Percentiles rank a stretch among this genome's conserved stretches.
Conservation (phyloP, 2,113 vertebrate species). For the Triplophysa rosa region DNA sequence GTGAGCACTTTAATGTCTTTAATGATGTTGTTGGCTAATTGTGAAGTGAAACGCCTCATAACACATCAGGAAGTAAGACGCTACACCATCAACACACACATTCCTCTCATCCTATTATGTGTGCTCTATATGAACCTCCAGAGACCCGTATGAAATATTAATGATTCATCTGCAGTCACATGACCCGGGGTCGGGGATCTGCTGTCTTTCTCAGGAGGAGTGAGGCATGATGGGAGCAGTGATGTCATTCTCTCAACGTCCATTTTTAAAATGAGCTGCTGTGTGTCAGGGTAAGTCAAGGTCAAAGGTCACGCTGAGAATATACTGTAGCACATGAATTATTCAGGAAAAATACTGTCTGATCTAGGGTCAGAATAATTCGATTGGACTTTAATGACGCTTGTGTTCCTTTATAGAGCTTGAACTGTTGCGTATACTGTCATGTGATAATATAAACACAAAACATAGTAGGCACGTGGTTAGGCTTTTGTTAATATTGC, state of each 20-base stretch:
- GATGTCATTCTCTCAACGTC: conserved; percentile 28
- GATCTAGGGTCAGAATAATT: too few relatives aligned
- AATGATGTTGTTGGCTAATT: not conserved
- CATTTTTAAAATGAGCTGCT: not conserved
- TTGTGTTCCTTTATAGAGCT: too few relatives aligned
- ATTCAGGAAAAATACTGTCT: conserved; percentile 11
- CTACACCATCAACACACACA: conserved; percentile 12
- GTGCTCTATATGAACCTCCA: conserved; percentile 17
- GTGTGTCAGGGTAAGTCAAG: not conserved
- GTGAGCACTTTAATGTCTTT: not conserved
- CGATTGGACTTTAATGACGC: too few relatives aligned
- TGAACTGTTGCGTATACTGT: too few relatives aligned
- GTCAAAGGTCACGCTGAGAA: not conserved
- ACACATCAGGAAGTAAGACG: not conserved
- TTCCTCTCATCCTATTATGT: conserved; percentile 39
- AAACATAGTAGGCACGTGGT: too few relatives aligned
- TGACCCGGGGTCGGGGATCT: not conserved
- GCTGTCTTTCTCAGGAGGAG: not conserved
- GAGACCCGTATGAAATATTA: conserved; percentile 50
- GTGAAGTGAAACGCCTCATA: not conserved
- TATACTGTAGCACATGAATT: too few relatives aligned
- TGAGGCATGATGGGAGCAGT: conserved; percentile 1
- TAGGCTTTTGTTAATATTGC: too few relatives aligned
- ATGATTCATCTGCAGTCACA: conserved; percentile 3
- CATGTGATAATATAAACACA: too few relatives aligned